These are phyloP conservation scores for Aplidium turbinatum DNA, from an alignment of 23 tunicate genomes.

Conservation along the genomic window DNA sequence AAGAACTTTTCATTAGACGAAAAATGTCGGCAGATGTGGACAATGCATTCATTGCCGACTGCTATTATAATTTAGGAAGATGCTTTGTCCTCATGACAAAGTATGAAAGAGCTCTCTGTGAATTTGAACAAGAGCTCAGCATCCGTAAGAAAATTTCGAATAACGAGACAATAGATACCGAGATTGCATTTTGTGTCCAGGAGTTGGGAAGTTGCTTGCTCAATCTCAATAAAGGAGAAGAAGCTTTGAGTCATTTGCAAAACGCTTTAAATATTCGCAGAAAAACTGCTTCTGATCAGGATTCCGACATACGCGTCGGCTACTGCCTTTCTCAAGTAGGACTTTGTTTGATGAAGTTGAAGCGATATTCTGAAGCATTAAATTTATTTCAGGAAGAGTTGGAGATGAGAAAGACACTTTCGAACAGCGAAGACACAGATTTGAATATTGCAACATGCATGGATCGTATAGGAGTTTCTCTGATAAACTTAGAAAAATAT, in stretches of 20 bases:
- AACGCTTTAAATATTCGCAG: slow-evolving; percentile 1
- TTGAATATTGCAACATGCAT: slow-evolving; percentile 2
- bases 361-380: neutral
- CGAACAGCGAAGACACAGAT: slow-evolving; percentile 16
- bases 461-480: slow-evolving; percentile 6
- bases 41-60: neutral
- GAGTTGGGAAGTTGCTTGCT: slow-evolving; percentile 7
- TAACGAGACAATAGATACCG: neutral
- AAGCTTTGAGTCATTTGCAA: slow-evolving; percentile 2
- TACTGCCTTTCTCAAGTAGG: slow-evolving; percentile 25
- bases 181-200: slow-evolving; percentile 15
- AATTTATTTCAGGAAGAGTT: neutral
- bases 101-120: neutral
- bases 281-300: no score
- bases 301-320: neutral
- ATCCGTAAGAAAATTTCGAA: neutral
- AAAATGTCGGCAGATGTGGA: neutral
- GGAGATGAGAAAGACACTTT: neutral
- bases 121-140: neutral
- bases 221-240: neutral
- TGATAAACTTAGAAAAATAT: slow-evolving; percentile 13
- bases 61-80: slow-evolving; percentile 22
- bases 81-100: neutral
- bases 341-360: neutral
- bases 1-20: slow-evolving; percentile 7